Evolutionary conservation across 2,113 vertebrate species (phyloP).

Genomic region (Paraplagusia blochii): DNA sequence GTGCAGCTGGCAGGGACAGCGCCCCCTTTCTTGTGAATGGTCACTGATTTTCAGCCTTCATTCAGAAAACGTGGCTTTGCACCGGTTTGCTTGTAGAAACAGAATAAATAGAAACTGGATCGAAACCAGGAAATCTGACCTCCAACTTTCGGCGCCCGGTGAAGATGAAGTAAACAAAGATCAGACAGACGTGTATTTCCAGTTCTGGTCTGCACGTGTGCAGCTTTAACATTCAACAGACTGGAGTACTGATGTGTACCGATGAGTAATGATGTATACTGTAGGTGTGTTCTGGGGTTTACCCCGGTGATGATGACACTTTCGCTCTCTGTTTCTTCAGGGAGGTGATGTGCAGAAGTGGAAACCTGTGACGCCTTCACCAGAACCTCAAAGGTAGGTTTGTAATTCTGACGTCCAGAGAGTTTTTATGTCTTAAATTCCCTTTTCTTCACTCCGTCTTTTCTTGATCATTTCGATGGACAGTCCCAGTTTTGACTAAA

Average conservation of each 20-base stretch:
- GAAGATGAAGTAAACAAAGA: constrained; percentile 36
- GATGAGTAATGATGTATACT: not conserved
- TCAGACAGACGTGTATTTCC: constrained; percentile 53
- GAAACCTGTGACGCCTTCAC: constrained; percentile 79
- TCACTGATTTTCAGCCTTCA: too few species aligned
- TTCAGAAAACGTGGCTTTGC: too few species aligned
- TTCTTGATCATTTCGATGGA: too few species aligned
- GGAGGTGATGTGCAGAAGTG: constrained; percentile 78
- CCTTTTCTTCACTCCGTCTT: too few species aligned
- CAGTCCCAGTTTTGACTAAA: too few species aligned
- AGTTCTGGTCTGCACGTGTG: constrained; percentile 40
- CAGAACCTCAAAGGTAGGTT: constrained; percentile 88
- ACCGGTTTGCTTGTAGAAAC: too few species aligned
- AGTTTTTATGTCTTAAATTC: too few species aligned
- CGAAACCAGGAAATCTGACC: not conserved
- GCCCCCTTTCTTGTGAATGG: too few species aligned
- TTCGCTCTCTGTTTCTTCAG: constrained; percentile 61
- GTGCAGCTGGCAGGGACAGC: too few species aligned
- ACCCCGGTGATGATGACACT: constrained; percentile 19
- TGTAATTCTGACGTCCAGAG: too few species aligned
- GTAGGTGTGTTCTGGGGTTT: constrained; percentile 28
- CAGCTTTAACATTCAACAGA: not conserved
- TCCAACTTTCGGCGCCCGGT: not conserved
- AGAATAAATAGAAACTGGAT: too few species aligned
- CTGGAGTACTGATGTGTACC: not conserved